phyloP scores from a whole-genome alignment of 2,797 vertebrate species.

The Tiaroga cobitis region DNA sequence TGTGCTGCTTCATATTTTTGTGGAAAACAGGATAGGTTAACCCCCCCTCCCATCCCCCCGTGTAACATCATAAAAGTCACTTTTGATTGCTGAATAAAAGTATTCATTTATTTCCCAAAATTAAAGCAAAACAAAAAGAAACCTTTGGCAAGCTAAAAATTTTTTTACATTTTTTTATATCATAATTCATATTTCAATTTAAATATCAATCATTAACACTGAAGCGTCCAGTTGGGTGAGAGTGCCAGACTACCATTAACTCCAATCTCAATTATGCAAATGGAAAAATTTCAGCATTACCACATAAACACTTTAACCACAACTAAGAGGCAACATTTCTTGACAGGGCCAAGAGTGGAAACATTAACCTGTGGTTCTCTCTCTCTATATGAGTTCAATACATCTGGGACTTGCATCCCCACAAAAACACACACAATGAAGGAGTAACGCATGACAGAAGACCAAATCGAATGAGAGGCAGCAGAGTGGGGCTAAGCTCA shows the following conservation, averaged over 20 bases:
- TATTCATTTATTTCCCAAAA: too few species aligned
- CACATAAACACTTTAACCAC: slow-evolving; percentile 24
- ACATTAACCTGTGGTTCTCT: slow-evolving; percentile 41
- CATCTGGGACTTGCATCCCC: slow-evolving; percentile 31
- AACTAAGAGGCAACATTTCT: slow-evolving; percentile 18
- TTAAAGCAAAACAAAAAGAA: too few species aligned
- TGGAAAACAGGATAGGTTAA: too few species aligned
- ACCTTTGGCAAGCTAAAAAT: background rate
- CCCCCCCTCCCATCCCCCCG: too few species aligned
- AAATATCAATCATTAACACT: background rate
- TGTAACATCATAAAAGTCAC: too few species aligned
- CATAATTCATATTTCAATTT: background rate
- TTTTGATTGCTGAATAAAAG: background rate
- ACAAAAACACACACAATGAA: slow-evolving; percentile 19
- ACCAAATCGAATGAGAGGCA: slow-evolving; percentile 10
- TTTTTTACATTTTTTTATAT: background rate
- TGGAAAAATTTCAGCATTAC: background rate
- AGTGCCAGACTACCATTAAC: background rate
- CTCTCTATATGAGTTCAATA: background rate
- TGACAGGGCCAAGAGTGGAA: slow-evolving; percentile 26
- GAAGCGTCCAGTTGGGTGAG: background rate
- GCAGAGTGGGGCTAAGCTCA: slow-evolving; percentile 11
- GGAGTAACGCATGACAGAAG: slow-evolving; percentile 22
- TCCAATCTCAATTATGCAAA: background rate
- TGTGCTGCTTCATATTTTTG: too few species aligned